These are phyloP conservation scores for Lasioglossum figueresi DNA, from an alignment of 2,888 invertebrate species.

Conservation along the genomic window DNA sequence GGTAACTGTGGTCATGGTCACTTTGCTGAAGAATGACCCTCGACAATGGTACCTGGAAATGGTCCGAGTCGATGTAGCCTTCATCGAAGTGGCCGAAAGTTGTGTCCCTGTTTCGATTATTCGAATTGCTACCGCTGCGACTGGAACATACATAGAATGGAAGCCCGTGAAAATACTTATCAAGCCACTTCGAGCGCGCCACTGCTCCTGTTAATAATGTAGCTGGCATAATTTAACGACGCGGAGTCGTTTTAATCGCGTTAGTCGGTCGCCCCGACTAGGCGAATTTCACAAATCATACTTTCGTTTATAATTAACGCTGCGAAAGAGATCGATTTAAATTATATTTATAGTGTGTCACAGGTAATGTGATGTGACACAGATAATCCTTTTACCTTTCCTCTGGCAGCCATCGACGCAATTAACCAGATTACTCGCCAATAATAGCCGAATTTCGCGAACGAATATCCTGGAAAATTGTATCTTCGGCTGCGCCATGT, in stretches of 20 bases:
- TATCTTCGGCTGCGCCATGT: conserved; percentile 22
- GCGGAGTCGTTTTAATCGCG: neutral
- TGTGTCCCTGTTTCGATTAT: neutral
- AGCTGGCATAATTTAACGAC: neutral
- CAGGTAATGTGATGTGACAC: conserved; percentile 8
- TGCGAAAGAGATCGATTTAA: conserved; percentile 1
- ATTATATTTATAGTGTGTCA: conserved; percentile 16
- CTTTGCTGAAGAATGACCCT: conserved; percentile 13
- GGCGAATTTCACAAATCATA: conserved; percentile 12
- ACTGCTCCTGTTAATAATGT: neutral
- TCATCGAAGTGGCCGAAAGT: neutral
- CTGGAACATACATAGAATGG: neutral
- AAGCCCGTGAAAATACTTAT: neutral
- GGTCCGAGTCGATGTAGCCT: neutral
- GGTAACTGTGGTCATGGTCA: conserved; percentile 2
- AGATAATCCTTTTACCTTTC: conserved; percentile 18
- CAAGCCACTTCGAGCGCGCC: neutral
- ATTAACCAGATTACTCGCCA: conserved; percentile 46
- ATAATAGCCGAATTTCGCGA: conserved; percentile 32
- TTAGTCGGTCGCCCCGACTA: neutral
- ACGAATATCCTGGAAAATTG: conserved; percentile 45
- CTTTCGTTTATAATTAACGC: conserved; percentile 10
- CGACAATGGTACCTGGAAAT: conserved; percentile 5
- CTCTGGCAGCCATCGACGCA: conserved; percentile 18
- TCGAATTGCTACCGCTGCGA: neutral